Evolutionary conservation across 2,113 vertebrate species (phyloP).

Genomic region (Polypterus senegalus): DNA sequence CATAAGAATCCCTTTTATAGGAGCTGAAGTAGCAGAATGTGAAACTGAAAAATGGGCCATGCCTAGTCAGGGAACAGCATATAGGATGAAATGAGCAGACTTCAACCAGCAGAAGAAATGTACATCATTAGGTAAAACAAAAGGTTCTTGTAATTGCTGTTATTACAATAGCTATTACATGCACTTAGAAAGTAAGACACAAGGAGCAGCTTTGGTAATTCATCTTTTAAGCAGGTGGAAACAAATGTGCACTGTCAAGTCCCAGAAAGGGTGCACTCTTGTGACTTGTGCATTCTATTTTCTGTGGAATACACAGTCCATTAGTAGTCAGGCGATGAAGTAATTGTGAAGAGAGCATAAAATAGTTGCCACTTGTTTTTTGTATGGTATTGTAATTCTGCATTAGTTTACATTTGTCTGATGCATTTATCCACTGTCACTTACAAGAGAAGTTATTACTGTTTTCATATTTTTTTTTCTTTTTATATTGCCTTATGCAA

Average conservation of each 20-base stretch:
- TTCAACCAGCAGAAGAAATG: constrained; percentile 30
- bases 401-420: too few species aligned
- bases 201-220: constrained; percentile 41
- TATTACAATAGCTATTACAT: constrained; percentile 58
- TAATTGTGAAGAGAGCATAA: too few species aligned
- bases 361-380: too few species aligned
- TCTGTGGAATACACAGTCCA: too few species aligned
- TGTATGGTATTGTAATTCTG: too few species aligned
- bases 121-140: constrained; percentile 46
- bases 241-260: constrained; percentile 28
- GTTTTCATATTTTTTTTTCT: too few species aligned
- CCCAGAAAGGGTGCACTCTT: constrained; percentile 20
- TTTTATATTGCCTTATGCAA: too few species aligned
- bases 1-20: constrained; percentile 50
- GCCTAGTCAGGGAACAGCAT: constrained; percentile 43
- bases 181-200: constrained; percentile 43
- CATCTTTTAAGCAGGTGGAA: constrained; percentile 50
- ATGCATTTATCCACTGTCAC: too few species aligned
- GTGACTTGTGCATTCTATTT: constrained; percentile 7
- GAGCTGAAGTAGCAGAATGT: constrained; percentile 74
- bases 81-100: constrained; percentile 41
- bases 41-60: constrained; percentile 61
- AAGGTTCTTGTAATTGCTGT: constrained; percentile 52
- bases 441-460: too few species aligned
- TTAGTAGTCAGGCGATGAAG: too few species aligned